phyloP scores from a whole-genome alignment of 1,140 invertebrate species.

The Microplitis mediator region DNA sequence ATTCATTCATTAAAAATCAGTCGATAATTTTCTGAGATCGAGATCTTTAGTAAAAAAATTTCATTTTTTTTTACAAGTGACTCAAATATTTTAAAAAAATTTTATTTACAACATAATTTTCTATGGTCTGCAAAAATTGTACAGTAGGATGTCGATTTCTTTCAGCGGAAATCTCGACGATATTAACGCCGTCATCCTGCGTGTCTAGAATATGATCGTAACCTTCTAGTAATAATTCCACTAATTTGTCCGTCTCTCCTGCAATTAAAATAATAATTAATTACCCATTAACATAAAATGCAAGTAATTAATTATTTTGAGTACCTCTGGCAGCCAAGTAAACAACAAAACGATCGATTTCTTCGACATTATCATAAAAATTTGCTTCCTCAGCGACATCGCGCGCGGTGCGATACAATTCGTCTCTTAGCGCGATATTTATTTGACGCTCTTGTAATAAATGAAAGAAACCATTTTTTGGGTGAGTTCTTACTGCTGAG shows the following conservation, averaged over 20 bases:
- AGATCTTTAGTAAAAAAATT: no score
- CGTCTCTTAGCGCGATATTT: constrained; percentile 80
- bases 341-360: constrained; percentile 82
- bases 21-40: no score
- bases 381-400: constrained; percentile 83
- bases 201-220: constrained; percentile 87
- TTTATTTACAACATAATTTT: constrained; percentile 72
- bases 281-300: not conserved
- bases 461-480: constrained; percentile 76
- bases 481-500: constrained; percentile 78
- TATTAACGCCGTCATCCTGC: constrained; percentile 70
- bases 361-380: constrained; percentile 77
- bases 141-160: constrained; percentile 70
- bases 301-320: constrained; percentile 19
- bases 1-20: no score
- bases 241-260: constrained; percentile 79
- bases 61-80: no score
- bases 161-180: constrained; percentile 71
- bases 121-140: constrained; percentile 70
- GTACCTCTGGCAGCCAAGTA: constrained; percentile 77
- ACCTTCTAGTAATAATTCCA: constrained; percentile 79
- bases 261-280: constrained; percentile 4
- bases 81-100: not conserved
- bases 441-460: constrained; percentile 78
- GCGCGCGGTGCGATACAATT: constrained; percentile 81